These are phyloP conservation scores for Eulemur rufifrons DNA, from an alignment of 2,113 vertebrate species.

Conservation along the genomic window DNA sequence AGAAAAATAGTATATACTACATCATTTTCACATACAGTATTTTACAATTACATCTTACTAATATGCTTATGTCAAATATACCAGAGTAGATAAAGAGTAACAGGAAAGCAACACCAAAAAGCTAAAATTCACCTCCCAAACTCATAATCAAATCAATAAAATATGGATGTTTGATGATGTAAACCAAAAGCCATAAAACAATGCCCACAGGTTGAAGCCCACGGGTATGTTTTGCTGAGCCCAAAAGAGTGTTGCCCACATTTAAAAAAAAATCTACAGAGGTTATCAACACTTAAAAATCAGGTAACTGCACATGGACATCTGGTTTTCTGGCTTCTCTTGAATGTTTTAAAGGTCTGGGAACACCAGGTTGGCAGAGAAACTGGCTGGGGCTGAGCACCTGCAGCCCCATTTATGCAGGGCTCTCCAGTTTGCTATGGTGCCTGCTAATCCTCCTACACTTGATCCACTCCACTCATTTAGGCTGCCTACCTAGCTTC, in stretches of 20 bases:
- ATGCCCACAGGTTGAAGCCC: not conserved
- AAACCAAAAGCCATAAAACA: conserved; percentile 42
- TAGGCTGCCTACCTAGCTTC: not conserved
- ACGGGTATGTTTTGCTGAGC: not conserved
- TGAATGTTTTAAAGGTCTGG: not conserved
- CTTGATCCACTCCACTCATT: not conserved
- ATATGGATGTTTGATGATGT: not conserved
- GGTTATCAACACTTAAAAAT: conserved; percentile 40
- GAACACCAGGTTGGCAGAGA: not conserved
- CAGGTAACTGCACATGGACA: not conserved
- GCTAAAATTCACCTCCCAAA: not conserved
- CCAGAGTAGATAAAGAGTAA: conserved; percentile 2
- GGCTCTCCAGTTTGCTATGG: not conserved
- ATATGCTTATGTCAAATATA: not conserved
- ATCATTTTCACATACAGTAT: conserved; percentile 13
- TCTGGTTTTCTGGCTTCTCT: not conserved
- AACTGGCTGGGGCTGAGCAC: not conserved
- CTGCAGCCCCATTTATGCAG: accelerated
- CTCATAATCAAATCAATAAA: conserved; percentile 22
- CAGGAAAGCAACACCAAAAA: not conserved
- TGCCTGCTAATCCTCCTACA: not conserved
- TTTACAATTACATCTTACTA: conserved; percentile 8
- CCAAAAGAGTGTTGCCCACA: not conserved
- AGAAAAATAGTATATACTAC: not conserved
- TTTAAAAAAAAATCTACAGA: not conserved